A percentile compares a stretch with the other conserved stretches of the same genome.
Conservation (phyloP, 2,797 vertebrate species). For the Sebastolobus alascanus region DNA sequence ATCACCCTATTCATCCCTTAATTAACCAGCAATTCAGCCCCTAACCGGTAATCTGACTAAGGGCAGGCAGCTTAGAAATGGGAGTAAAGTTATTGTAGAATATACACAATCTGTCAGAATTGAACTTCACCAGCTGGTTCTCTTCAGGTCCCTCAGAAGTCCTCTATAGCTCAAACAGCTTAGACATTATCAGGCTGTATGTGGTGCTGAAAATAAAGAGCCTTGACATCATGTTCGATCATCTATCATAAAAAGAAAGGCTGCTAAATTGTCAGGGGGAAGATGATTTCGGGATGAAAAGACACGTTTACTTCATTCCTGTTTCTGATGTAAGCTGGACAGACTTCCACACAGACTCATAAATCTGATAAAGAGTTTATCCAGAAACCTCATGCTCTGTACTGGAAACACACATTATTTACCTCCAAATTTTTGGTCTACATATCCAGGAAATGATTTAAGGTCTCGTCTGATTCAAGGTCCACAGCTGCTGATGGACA, state of each 20-base stretch:
- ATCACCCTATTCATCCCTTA: background rate
- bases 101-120: background rate
- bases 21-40: background rate
- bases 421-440: background rate
- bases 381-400: conserved; percentile 1
- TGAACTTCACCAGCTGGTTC: background rate
- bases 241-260: background rate
- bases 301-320: conserved; percentile 3
- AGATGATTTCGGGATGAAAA: background rate
- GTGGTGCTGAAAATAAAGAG: conserved; percentile 11
- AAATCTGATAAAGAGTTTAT: conserved; percentile 22
- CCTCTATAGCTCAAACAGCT: background rate
- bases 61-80: background rate
- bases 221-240: conserved; percentile 16
- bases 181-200: background rate
- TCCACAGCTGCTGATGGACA: conserved; percentile 16
- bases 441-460: background rate
- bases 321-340: conserved; percentile 16
- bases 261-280: background rate
- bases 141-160: background rate
- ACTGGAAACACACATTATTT: conserved; percentile 15
- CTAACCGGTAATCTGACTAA: background rate
- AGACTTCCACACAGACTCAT: conserved; percentile 6
- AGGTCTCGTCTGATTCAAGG: background rate
- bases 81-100: background rate